Evolutionary conservation across 2,113 vertebrate genomes (phyloP), one percentile per base, ranked within the genome.

Genomic region (Galemys pyrenaicus): DNA sequence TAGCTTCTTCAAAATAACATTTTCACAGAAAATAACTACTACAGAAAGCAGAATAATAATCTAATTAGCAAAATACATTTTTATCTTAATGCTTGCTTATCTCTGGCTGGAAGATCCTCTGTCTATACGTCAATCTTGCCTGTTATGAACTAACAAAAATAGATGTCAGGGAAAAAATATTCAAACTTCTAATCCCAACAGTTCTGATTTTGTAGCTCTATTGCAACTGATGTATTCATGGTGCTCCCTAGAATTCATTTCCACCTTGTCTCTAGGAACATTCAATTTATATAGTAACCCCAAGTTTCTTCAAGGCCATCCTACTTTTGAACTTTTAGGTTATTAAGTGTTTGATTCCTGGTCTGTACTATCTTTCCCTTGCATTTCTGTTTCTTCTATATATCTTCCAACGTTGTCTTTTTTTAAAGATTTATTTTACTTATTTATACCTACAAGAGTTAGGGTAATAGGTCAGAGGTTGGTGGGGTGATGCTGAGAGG

Each of bases 1-100:
- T 90, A 75, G 3, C 54, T 95, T 91, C 49, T 92, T 91, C 37
- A 91, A 87, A 92, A 93, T 56, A 60, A 95, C 6, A 22, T 86
- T 85, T 77, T 87, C 92, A 94, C 26, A 0, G 0, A 77, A 35
- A 81, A 49, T 24, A 81, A 49, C n/a, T n/a, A n/a, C n/a, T 28
- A 84, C 32, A 88, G n/a, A 81, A 96, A 74, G 32, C 41, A 86
- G 46, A 91, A 80, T 92, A 87, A n/a, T 26, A 79, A 95, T 28
- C 26, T 67, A 75, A 32, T 35, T 35, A 88, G 91, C 9, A 60
- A 83, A 64, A 4, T 30, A 70, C 20, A 16, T 67, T 62, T 83
- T 46, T 41, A 3, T 71, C 56, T 35, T 4, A 58, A 64, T 16
- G 30, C 71, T 60, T 91, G 30, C 39, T 92, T 86, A 22, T n/a